These are phyloP conservation scores for Charadrius vociferus DNA, from an alignment of 2,113 vertebrate genomes.

Conservation along the genomic window DNA sequence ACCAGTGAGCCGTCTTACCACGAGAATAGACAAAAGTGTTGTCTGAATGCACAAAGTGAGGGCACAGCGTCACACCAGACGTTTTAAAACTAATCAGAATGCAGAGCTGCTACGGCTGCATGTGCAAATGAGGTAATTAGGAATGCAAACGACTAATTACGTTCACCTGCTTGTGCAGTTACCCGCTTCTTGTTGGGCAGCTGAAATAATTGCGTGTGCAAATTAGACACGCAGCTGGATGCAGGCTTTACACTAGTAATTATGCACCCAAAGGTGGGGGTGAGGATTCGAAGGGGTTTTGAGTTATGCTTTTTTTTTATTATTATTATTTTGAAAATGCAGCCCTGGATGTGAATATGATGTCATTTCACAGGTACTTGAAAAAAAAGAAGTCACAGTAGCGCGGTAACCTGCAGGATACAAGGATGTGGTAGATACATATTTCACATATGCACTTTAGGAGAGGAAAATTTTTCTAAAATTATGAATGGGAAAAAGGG, in stretches of 20 bases:
- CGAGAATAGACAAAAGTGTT: not conserved
- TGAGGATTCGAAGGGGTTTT: not conserved
- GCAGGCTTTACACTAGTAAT: not conserved
- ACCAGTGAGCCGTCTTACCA: not conserved
- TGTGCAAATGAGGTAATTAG: constrained; percentile 23
- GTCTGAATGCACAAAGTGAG: not conserved
- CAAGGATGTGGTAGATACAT: not conserved
- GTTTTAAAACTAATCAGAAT: not conserved
- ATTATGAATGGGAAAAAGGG: not conserved
- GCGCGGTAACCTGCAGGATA: not conserved
- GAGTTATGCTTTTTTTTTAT: not conserved
- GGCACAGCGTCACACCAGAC: not conserved
- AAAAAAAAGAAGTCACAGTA: not conserved
- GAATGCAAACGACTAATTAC: not conserved
- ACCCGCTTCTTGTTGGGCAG: not conserved
- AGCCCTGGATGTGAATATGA: not conserved
- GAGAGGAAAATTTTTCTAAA: not conserved
- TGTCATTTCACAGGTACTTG: not conserved
- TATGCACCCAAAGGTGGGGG: not conserved
- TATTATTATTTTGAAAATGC: not conserved
- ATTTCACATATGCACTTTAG: not conserved
- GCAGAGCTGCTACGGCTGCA: not conserved
- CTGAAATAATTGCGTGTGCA: not conserved
- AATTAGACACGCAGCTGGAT: not conserved
- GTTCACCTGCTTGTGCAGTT: constrained; percentile 24